Evolutionary conservation across 2,888 invertebrate genomes (phyloP), one percentile per base, ranked within the genome.

Genomic region (Gnatocerus cornutus): DNA sequence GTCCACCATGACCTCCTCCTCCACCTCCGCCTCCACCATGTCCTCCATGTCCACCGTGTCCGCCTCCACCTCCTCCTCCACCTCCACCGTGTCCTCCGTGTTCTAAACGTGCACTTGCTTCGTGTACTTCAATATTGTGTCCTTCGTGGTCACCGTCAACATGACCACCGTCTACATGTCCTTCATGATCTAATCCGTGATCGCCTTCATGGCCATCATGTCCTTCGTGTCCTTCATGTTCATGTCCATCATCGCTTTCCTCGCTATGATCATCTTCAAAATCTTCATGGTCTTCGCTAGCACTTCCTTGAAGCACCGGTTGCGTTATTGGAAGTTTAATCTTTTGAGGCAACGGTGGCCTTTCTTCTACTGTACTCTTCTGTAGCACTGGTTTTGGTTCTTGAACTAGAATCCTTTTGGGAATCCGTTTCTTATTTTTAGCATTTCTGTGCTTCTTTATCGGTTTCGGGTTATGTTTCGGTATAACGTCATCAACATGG

Each of bases 101-200:
- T 41, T 10, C 48, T 3, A n/a, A 21, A 45, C 12, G 43, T 14
- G 58, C 9, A 14, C 21, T 21, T 16, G 29, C 61, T 12, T 41
- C 63, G 2, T 33, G 21, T 4, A 21, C 21, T 1, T 4, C 21
- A 8, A 7, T 2, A 37, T 7, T 37, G 16, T 59, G 29, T 29
- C 63, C 70, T 14, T 69, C 72, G 12, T 59, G 30, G 37, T 53
- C 48, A 5, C 63, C 63, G n/a, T 50, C 68, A 16, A 58, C 48
- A 48, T 59, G 72, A 29, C 64, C 71, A 14, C 71, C 73, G 27
- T 61, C 71, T 12, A 68, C 73, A 30, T 61, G 41, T 30, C 56
- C 55, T 9, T 56, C 64, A n/a, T 52, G 30, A 53, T 39, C 70
- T 13, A 62, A 65, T 16, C 68, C 71, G 30, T 69, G 65, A 27